A percentile compares a stretch with the other conserved stretches of the same genome.
Conservation (phyloP, 2,888 invertebrate genomes). For the Andrena praecox region DNA sequence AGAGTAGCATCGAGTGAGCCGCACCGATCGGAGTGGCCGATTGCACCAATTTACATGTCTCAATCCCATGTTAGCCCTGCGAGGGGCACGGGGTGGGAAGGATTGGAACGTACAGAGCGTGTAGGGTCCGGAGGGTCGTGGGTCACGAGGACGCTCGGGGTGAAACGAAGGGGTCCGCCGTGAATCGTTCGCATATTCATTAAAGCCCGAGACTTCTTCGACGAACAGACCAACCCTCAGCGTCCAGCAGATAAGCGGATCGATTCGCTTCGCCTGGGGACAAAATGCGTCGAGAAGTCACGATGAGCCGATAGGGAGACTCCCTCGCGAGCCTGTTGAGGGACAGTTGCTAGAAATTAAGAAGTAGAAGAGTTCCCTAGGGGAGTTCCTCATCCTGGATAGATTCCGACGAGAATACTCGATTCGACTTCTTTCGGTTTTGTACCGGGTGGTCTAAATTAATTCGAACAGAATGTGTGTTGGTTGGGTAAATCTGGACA, state of each 20-base stretch:
- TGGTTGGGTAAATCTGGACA: no score
- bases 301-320: neutral
- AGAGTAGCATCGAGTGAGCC: conserved; percentile 75
- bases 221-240: conserved; percentile 49
- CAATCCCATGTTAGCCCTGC: conserved; percentile 80
- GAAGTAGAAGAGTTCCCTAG: no score
- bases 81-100: conserved; percentile 54
- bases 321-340: no score
- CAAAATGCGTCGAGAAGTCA: conserved; percentile 28
- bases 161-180: conserved; percentile 23
- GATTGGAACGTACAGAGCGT: conserved; percentile 61
- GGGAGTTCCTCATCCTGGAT: no score
- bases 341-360: conserved; percentile 5
- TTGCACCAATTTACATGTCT: conserved; percentile 84
- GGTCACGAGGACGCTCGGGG: conserved; percentile 67
- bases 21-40: conserved; percentile 80
- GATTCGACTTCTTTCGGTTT: no score
- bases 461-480: no score
- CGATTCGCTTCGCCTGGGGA: conserved; percentile 9
- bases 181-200: conserved; percentile 78
- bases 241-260: conserved; percentile 51
- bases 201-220: conserved; percentile 62
- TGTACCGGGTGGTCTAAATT: no score
- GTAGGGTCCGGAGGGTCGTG: conserved; percentile 66
- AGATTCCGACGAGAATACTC: no score